Conservation (phyloP, 2,797 vertebrate genomes). For the Harpagifer antarcticus region DNA sequence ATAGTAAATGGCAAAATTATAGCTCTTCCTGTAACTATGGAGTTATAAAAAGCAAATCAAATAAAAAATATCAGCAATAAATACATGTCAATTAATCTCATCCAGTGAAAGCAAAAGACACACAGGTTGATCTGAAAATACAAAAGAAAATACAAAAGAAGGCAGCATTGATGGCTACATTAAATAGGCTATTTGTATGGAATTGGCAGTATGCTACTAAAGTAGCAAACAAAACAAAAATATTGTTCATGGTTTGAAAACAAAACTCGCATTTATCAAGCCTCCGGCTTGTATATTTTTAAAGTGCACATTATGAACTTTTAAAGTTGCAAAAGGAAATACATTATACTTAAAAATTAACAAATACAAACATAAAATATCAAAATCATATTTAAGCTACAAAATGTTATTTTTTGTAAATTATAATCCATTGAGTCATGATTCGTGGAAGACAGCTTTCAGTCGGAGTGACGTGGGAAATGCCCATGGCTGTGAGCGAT, state of each 20-base stretch:
- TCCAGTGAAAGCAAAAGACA: slow-evolving; percentile 86
- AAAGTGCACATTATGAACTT: slow-evolving; percentile 92
- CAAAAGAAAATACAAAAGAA: slow-evolving; percentile 82
- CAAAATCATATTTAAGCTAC: slow-evolving; percentile 50
- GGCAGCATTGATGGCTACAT: slow-evolving; percentile 88
- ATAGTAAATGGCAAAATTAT: slow-evolving; percentile 89
- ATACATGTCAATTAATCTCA: slow-evolving; percentile 88
- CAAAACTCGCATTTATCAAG: slow-evolving; percentile 70
- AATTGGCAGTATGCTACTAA: slow-evolving; percentile 88
- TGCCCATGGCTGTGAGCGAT: slow-evolving; percentile 80
- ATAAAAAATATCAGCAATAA: slow-evolving; percentile 91
- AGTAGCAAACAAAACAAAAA: slow-evolving; percentile 77
- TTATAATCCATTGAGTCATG: slow-evolving; percentile 62
- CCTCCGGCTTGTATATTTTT: slow-evolving; percentile 83
- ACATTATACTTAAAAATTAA: slow-evolving; percentile 54
- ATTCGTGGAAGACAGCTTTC: slow-evolving; percentile 81
- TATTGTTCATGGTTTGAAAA: slow-evolving; percentile 66
- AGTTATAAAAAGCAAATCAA: slow-evolving; percentile 86
- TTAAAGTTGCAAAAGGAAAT: slow-evolving; percentile 83
- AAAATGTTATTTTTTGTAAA: slow-evolving; percentile 42
- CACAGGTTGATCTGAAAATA: slow-evolving; percentile 79
- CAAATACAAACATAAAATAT: slow-evolving; percentile 61
- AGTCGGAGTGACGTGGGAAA: slow-evolving; percentile 78
- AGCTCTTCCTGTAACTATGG: slow-evolving; percentile 79
- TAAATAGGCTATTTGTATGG: slow-evolving; percentile 85